These are phyloP conservation scores for Heloderma charlesbogerti DNA, from an alignment of 2,113 vertebrate species.

Conservation along the genomic window DNA sequence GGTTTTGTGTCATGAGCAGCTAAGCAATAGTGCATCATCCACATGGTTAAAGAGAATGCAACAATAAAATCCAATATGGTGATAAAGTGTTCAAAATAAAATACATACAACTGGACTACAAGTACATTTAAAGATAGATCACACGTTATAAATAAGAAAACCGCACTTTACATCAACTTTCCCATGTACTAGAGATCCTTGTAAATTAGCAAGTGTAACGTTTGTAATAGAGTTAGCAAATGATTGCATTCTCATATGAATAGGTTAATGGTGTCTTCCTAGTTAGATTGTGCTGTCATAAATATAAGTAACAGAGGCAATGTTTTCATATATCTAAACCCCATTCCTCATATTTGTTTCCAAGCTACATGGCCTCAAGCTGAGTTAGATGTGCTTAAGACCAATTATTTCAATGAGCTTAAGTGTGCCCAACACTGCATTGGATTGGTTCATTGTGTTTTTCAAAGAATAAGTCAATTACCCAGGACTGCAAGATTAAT, in stretches of 20 bases:
- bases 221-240: no score
- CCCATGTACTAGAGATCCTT: not conserved
- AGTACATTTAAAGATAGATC: not conserved
- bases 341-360: not conserved
- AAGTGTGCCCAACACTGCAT: no score
- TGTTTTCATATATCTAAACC: not conserved
- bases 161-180: not conserved
- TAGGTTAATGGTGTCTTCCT: not conserved
- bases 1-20: not conserved
- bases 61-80: not conserved
- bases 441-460: not conserved
- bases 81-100: not conserved
- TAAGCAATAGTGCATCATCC: not conserved
- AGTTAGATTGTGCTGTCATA: not conserved
- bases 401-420: not conserved
- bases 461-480: not conserved
- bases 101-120: not conserved
- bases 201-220: not conserved
- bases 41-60: not conserved
- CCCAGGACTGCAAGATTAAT: not conserved
- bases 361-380: not conserved
- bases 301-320: not conserved
- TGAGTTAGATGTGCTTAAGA: not conserved
- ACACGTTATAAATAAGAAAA: not conserved
- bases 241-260: not conserved